phyloP scores from a whole-genome alignment of 2,113 vertebrate species.

The Rhizomys pruinosus region DNA sequence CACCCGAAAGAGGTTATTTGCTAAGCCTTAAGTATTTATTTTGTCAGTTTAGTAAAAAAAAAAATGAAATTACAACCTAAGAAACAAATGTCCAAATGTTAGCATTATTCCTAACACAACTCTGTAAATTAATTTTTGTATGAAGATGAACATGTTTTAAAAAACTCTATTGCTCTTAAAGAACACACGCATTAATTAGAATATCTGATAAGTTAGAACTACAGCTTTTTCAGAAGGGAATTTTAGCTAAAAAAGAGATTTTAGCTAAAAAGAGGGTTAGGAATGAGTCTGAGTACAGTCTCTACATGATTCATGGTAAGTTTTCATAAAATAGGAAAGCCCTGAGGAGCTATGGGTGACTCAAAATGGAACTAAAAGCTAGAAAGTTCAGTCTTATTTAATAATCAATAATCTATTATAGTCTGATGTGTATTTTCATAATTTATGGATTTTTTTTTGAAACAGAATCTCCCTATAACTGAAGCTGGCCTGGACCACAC shows the following conservation, averaged over 20 bases:
- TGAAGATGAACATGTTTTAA: not conserved
- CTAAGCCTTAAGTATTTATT: slow-evolving; percentile 12
- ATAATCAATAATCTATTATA: slow-evolving; percentile 40
- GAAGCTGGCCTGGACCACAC: too few relatives aligned
- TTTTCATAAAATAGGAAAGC: not conserved
- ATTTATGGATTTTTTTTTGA: too few relatives aligned
- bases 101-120: not conserved
- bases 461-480: too few relatives aligned
- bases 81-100: not conserved
- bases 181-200: not conserved
- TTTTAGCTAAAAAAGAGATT: too few relatives aligned
- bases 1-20: not conserved
- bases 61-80: not conserved
- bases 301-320: slow-evolving; percentile 28
- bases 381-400: not conserved
- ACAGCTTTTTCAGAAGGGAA: not conserved
- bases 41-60: not conserved
- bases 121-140: not conserved
- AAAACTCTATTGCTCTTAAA: not conserved
- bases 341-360: not conserved
- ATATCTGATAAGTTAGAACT: not conserved
- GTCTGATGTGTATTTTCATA: not conserved
- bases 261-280: not conserved
- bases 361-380: slow-evolving; percentile 48
- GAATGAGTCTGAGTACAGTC: not conserved